Percentiles rank a stretch among this genome's conserved stretches.
These are phyloP conservation scores for Drosophila hydei DNA, from an alignment of 1,140 invertebrate species.

Conservation along the genomic window DNA sequence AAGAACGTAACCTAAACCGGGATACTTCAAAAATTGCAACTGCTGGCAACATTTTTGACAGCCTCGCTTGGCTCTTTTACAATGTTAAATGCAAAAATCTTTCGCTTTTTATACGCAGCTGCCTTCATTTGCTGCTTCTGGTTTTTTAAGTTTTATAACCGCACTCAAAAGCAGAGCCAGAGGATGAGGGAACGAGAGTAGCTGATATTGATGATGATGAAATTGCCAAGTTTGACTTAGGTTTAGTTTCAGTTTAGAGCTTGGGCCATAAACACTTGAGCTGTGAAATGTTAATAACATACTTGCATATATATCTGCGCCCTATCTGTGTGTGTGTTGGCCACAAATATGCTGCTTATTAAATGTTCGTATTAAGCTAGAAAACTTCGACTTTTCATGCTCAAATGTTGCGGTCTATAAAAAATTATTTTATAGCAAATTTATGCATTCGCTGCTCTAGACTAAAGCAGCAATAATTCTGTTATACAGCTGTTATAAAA, in stretches of 20 bases:
- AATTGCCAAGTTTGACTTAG: slow-evolving; percentile 62
- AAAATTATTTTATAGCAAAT: slow-evolving; percentile 5
- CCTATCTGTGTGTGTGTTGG: neutral
- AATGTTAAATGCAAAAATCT: slow-evolving; percentile 73
- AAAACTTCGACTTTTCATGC: slow-evolving; percentile 27
- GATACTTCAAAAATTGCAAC: slow-evolving; percentile 57
- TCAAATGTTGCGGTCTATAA: neutral
- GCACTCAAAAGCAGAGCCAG: slow-evolving; percentile 20
- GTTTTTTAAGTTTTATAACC: slow-evolving; percentile 27
- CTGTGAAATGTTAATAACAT: slow-evolving; percentile 59
- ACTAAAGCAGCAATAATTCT: neutral
- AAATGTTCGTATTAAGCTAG: slow-evolving; percentile 37
- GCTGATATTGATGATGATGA: slow-evolving; percentile 65
- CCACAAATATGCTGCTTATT: slow-evolving; percentile 45
- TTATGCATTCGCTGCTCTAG: neutral
- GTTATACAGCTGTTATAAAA: neutral
- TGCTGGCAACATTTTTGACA: slow-evolving; percentile 51
- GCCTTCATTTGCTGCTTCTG: neutral
- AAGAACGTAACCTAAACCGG: slow-evolving; percentile 8
- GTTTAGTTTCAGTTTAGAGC: slow-evolving; percentile 27
- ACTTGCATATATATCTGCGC: slow-evolving; percentile 6
- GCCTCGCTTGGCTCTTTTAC: slow-evolving; percentile 20
- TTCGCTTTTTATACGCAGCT: slow-evolving; percentile 19
- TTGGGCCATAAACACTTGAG: slow-evolving; percentile 68
- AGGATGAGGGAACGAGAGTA: neutral